phyloP scores from a whole-genome alignment of 2,113 vertebrate genomes.

The Aphelocoma coerulescens region DNA sequence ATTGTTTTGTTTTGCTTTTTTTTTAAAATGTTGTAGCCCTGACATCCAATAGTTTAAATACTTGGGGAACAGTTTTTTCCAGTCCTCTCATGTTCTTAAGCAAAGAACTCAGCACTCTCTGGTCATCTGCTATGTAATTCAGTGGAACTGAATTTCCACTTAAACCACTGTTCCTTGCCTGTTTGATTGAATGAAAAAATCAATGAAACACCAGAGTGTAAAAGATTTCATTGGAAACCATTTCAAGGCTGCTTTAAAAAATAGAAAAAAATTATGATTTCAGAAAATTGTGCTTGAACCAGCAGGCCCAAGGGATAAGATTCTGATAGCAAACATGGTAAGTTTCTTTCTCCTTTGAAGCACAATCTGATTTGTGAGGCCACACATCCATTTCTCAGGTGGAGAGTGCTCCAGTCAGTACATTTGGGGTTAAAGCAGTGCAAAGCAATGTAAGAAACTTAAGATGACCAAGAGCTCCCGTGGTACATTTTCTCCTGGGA shows the following conservation, averaged over 20 bases:
- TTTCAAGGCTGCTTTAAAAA: background rate
- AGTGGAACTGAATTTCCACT: background rate
- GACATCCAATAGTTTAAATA: background rate
- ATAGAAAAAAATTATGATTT: background rate
- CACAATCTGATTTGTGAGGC: background rate
- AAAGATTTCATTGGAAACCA: background rate
- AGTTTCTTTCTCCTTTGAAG: background rate
- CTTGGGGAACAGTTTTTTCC: background rate
- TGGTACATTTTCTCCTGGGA: too few species aligned
- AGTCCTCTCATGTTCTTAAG: background rate
- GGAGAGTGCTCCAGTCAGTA: background rate
- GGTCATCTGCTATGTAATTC: background rate
- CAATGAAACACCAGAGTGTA: background rate
- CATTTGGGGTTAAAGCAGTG: background rate
- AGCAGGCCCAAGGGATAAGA: background rate
- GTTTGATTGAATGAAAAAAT: background rate
- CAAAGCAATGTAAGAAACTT: background rate
- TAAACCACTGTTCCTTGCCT: background rate
- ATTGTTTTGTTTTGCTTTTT: fast-evolving
- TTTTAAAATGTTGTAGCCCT: background rate
- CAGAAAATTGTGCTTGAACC: background rate
- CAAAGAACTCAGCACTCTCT: background rate
- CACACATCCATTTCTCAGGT: background rate
- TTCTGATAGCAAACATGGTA: background rate
- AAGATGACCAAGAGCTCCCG: background rate